phyloP scores from a whole-genome alignment of 1,140 invertebrate species.

The Cephus cinctus region DNA sequence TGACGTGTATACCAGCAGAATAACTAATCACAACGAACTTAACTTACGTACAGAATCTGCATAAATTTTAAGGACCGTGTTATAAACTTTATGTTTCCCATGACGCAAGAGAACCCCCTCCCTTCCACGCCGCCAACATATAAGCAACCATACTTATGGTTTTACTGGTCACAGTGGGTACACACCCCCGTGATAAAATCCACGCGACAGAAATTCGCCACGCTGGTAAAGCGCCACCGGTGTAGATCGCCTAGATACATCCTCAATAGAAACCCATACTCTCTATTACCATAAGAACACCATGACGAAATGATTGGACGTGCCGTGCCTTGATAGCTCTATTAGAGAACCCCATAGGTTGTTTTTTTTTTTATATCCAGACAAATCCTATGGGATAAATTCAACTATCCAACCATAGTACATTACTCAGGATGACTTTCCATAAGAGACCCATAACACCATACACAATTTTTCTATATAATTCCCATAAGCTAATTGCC shows the following conservation, averaged over 20 bases:
- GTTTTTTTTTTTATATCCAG: too few species aligned
- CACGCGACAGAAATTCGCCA: conserved; percentile 46
- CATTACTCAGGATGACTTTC: too few species aligned
- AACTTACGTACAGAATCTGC: too few species aligned
- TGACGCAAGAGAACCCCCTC: conserved; percentile 30
- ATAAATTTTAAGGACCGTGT: conserved; percentile 27
- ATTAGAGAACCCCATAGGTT: too few species aligned
- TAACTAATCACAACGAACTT: too few species aligned
- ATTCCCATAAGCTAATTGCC: too few species aligned
- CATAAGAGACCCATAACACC: too few species aligned
- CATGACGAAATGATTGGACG: conserved; percentile 45
- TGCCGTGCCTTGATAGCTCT: conserved; percentile 42
- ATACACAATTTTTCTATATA: too few species aligned
- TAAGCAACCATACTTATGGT: conserved; percentile 25
- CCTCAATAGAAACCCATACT: conserved; percentile 35
- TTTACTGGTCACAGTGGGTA: conserved; percentile 53
- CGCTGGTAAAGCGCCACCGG: conserved; percentile 28
- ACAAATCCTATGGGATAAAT: too few species aligned
- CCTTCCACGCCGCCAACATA: conserved; percentile 8
- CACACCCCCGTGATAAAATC: conserved; percentile 50
- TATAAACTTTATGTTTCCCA: conserved; percentile 42
- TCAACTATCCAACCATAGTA: too few species aligned
- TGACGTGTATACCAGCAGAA: too few species aligned
- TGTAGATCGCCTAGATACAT: conserved; percentile 19
- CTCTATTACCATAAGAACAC: conserved; percentile 51